Base-by-base conservation (phyloP, 2,113 vertebrate species). In the Dipodomys stephensi region DNA sequence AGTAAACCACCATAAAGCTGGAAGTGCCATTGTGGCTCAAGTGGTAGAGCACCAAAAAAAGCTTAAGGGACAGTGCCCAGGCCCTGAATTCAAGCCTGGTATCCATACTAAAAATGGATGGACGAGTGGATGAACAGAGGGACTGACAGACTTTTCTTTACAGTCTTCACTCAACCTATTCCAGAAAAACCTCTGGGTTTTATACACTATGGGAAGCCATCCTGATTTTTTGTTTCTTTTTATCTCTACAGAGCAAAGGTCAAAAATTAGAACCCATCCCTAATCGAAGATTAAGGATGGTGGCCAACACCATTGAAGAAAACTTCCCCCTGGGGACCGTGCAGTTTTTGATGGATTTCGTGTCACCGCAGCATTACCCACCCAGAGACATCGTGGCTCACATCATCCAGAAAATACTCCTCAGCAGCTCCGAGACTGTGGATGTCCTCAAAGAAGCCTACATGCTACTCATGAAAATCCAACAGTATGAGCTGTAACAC, bases 381-480 rank as follows among this genome's bases (percentile, higher is more conserved):
- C 99, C 99, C 65, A 98, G 90, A 91, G 98, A 99, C 62, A 98
- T 99, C 84, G 97, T 98, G 46, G 94, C 89, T 62, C 98, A 99
- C 96, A 98, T 99, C 71, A 96, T 99, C 91, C 97, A 88, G 69
- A 97, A 98, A 69, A 98, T 99, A 95, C 98, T 99, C 82, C 98
- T 99, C 64, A 97, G 96, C 57, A 97, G 98, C 87, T 95, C 96
- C 0, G 97, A 98, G 0, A 96, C 98, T 13, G 69, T 89, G 68
- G 97, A 98, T 49, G 95, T 98, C 72, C 97, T 98, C 35, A 97
- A 98, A 92, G 99, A 99, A 89, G 99, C 99, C 95, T 99, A 99
- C 96, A 98, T 98, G 92, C 97, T 99, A 65, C 97, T 99, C 72
- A 98, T 99, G 98, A 99, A 98, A 97, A 99, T 99, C 81, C 99